These are phyloP conservation scores for Drosophila hawaiiensis DNA, from an alignment of 2,888 invertebrate species.

Conservation along the genomic window DNA sequence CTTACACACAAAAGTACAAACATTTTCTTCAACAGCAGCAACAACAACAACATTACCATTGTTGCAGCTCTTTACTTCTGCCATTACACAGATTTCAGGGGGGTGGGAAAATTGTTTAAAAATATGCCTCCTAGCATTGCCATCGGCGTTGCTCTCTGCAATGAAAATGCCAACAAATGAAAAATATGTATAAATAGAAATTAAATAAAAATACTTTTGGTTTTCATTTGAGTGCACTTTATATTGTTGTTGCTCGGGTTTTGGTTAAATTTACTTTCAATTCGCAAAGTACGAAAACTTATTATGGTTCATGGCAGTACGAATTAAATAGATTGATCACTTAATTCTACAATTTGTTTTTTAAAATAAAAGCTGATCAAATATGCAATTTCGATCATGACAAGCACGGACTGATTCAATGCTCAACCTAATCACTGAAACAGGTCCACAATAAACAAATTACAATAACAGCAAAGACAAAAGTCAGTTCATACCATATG, in stretches of 20 bases:
- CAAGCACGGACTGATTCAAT: neutral
- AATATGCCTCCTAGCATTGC: conserved; percentile 49
- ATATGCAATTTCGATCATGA: neutral
- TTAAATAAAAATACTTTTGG: conserved; percentile 64
- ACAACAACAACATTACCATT: conserved; percentile 30
- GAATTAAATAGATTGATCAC: conserved; percentile 2
- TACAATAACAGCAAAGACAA: neutral
- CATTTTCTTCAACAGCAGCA: conserved; percentile 11
- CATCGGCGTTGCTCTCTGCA: conserved; percentile 39
- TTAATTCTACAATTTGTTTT: neutral
- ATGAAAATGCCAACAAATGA: conserved; percentile 59
- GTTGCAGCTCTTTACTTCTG: conserved; percentile 38
- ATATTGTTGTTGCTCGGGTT: conserved; percentile 34
- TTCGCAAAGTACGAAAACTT: conserved; percentile 18
- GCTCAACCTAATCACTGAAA: neutral
- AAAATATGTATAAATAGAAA: conserved; percentile 52
- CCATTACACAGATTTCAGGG: conserved; percentile 5
- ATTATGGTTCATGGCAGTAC: neutral
- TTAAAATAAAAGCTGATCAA: neutral
- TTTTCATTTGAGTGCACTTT: conserved; percentile 65
- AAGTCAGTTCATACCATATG: neutral
- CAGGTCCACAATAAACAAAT: neutral
- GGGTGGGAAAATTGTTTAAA: conserved; percentile 48
- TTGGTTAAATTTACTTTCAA: conserved; percentile 52
- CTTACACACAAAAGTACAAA: conserved; percentile 53